These are phyloP conservation scores for Meda fulgida DNA, from an alignment of 2,797 vertebrate species.

Conservation along the genomic window DNA sequence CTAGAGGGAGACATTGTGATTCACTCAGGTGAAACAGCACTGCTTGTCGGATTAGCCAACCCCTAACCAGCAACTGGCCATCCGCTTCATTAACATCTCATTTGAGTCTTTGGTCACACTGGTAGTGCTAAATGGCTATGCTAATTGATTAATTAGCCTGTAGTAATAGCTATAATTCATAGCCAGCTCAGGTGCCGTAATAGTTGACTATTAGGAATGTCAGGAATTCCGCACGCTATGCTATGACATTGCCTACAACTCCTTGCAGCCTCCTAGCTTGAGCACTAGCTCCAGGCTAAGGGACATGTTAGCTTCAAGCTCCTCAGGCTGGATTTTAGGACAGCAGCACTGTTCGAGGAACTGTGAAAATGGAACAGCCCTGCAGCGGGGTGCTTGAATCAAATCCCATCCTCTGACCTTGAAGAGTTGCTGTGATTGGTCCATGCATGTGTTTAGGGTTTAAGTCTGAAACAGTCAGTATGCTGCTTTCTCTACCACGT, in stretches of 20 bases:
- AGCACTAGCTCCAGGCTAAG: constrained; percentile 15
- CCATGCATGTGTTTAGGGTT: neutral
- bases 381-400: constrained; percentile 12
- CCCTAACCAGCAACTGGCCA: neutral
- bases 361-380: constrained; percentile 17
- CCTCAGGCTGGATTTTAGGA: constrained; percentile 4
- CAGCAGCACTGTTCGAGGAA: constrained; percentile 12
- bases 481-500: neutral
- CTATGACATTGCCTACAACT: neutral
- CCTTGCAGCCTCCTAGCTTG: neutral
- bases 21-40: neutral
- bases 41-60: neutral
- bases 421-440: constrained; percentile 20
- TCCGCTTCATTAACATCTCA: constrained; percentile 26
- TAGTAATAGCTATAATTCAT: neutral
- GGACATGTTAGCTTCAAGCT: neutral
- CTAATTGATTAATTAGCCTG: neutral
- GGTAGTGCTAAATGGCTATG: neutral
- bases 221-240: neutral
- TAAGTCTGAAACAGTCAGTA: neutral
- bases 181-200: neutral
- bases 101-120: neutral
- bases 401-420: constrained; percentile 32
- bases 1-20: constrained; percentile 38
- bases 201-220: neutral